Conservation (phyloP, 2,113 vertebrate genomes). For the Lophotis ruficrista region DNA sequence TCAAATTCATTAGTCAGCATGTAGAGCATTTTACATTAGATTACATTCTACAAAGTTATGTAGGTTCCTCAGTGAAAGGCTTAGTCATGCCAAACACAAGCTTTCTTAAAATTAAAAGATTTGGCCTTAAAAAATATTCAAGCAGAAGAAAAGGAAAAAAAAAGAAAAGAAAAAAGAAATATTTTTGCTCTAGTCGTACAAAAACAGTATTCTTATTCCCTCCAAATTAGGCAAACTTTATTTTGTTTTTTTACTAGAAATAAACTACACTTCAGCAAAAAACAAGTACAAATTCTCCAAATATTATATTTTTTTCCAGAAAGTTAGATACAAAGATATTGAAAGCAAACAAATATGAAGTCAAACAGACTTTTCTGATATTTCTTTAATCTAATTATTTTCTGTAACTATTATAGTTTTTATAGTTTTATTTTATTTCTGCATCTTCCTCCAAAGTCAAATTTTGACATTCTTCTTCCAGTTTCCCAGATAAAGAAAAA, state of each 20-base stretch:
- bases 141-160: no score
- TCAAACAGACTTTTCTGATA: not conserved
- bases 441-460: not conserved
- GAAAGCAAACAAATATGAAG: not conserved
- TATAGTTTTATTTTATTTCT: not conserved
- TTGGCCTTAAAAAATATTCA: not conserved
- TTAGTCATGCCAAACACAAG: not conserved
- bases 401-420: not conserved
- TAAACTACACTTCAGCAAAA: not conserved
- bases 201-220: not conserved
- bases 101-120: not conserved
- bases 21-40: not conserved
- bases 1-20: not conserved
- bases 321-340: not conserved
- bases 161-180: not conserved
- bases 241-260: not conserved
- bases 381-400: not conserved
- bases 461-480: not conserved
- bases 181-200: not conserved
- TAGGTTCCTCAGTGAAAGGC: not conserved
- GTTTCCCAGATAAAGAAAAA: not conserved
- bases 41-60: not conserved
- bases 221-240: not conserved
- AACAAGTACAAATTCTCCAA: not conserved
- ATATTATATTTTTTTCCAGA: not conserved